Evolutionary conservation across 2,888 invertebrate species (phyloP), one percentile per base, ranked within the genome.

Genomic region (Biston betularia): DNA sequence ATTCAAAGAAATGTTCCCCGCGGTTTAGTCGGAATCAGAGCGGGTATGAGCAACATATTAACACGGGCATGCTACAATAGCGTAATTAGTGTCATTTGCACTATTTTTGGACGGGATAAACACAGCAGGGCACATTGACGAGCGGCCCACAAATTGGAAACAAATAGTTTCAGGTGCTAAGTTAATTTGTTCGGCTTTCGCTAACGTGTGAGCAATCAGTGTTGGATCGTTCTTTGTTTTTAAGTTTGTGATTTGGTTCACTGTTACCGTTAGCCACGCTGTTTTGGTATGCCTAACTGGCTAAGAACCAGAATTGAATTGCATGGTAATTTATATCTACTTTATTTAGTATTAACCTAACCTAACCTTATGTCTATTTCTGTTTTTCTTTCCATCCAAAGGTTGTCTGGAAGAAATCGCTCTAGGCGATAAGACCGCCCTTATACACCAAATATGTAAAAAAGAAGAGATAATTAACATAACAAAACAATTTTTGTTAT

Each of bases 61-160:
- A 76, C 92, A 88, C 88, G 73, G 70, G 79, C 77, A 74, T 80
- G 90, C 89, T 82, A 92, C 83, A 88, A 78, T 71, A 75, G 79
- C 86, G 80, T 92, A 91, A 92, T 93, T 93, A 93, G 93, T 91
- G 90, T 91, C 92, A 89, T 92, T 92, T 87, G 91, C 91, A 92
- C 91, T 91, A 83, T 91, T 92, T 90, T 90, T 88, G 90, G 89
- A 89, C 82, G 90, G 90, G 93, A 93, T 93, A 88, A 92, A 92
- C 90, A 92, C 85, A 89, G 86, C 82, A 84, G 84, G 78, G 83
- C 83, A 89, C 84, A 88, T 87, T 92, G 92, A 90, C 87, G 89
- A 86, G 74, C 82, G 72, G 80, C 79, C 79, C 83, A 88, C 89
- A 90, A 92, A 91, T 93, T 92, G 90, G 90, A 85, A 87, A 84